Base-by-base conservation (phyloP, 2,888 invertebrate genomes). In the Ormia ochracea region DNA sequence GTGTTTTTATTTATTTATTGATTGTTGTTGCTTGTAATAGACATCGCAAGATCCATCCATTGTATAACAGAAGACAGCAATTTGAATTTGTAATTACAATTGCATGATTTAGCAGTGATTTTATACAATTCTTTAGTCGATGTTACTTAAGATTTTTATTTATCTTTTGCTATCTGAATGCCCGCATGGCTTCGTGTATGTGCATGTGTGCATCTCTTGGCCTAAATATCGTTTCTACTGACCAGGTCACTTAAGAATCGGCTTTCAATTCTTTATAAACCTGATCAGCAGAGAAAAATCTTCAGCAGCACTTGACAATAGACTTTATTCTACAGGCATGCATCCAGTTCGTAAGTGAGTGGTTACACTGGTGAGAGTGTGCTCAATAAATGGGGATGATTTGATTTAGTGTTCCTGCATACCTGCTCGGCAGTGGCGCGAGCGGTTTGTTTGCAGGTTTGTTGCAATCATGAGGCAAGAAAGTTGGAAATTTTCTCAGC, bases 381-480 rank as follows among this genome's bases (percentile, higher is more conserved):
- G 3, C 21, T n/a, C n/a, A n/a, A 1, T 41, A 28, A 14, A 38
- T 21, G 36, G 9, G 43, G 56, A 38, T 38, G 28, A 41, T 28
- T 31, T n/a, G n/a, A n/a, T n/a, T 59, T 36, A 7, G 14, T 28
- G 12, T 28, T 28, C 12, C 33, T 17, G 45, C 59, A 58, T 41
- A 75, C 70, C 75, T 52, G 61, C 75, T 72, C 66, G 70, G 5
- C 28, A 17, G 38, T 65, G 52, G 14, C 58, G 50, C 56, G n/a
- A n/a, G n/a, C 26, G 28, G 61, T 76, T 63, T 76, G 72, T 19
- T 66, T 76, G 72, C 73, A 68, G 76, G 76, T 80, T 73, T 76
- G 76, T 56, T 68, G 66, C 45, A 43, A 75, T 31, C 43, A 43
- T 68, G 33, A 52, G 75, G 43, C 65, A 28, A 43, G 45, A 54